These are phyloP conservation scores for Micropoecilia bifurca DNA, from an alignment of 2,797 vertebrate genomes.

Conservation along the genomic window DNA sequence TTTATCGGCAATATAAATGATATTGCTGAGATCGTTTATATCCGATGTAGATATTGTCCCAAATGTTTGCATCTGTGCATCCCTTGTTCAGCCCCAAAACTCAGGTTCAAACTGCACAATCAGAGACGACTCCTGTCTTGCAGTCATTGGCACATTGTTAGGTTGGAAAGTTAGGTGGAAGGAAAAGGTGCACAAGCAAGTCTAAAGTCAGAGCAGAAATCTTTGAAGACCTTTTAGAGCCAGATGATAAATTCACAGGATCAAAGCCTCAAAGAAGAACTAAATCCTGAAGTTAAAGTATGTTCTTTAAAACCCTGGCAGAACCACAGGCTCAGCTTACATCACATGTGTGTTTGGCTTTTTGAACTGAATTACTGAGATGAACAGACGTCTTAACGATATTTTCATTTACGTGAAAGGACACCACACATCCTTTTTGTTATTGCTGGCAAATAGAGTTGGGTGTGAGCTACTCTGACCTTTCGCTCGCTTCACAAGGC, in stretches of 20 bases:
- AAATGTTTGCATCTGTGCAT: too few relatives aligned
- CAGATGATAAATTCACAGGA: not conserved
- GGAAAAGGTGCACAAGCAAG: not conserved
- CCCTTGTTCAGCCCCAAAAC: not conserved
- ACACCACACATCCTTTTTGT: conserved; percentile 37
- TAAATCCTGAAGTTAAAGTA: too few relatives aligned
- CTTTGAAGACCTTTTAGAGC: not conserved
- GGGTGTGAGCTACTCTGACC: conserved; percentile 40
- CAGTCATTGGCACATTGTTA: not conserved
- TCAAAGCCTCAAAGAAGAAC: not conserved
- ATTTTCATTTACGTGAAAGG: conserved; percentile 23
- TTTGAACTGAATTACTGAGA: not conserved
- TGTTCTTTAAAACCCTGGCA: not conserved
- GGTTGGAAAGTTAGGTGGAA: not conserved
- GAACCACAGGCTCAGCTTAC: not conserved
- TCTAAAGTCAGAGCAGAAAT: too few relatives aligned
- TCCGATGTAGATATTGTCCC: too few relatives aligned
- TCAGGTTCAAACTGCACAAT: not conserved
- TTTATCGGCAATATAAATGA: too few relatives aligned
- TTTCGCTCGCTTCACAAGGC: conserved; percentile 10
- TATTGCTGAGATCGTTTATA: too few relatives aligned
- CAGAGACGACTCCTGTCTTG: not conserved
- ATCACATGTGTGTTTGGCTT: too few relatives aligned
- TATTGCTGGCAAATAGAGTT: conserved; percentile 74
- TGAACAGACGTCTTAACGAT: not conserved